phyloP scores from a whole-genome alignment of 2,797 vertebrate species.

The Rhinichthys osculus region DNA sequence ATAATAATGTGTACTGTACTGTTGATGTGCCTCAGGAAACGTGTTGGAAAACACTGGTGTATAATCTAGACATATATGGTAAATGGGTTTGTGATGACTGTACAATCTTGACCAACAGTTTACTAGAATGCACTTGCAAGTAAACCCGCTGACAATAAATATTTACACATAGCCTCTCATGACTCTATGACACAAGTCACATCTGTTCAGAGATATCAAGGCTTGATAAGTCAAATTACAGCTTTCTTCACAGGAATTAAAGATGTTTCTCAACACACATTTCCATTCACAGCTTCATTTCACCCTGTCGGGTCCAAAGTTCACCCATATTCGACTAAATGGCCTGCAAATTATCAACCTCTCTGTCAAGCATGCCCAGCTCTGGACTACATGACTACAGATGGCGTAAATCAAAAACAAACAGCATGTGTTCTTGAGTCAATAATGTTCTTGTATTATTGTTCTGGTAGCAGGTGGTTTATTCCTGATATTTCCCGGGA shows the following conservation, averaged over 20 bases:
- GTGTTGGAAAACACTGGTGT: conserved; percentile 2
- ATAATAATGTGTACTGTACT: neutral
- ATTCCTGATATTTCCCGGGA: neutral
- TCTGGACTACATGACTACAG: conserved; percentile 18
- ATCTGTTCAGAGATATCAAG: conserved; percentile 8
- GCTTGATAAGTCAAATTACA: neutral
- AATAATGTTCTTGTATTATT: conserved; percentile 20
- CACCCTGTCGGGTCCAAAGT: conserved; percentile 33
- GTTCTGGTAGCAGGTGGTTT: conserved; percentile 1
- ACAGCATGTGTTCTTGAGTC: conserved; percentile 32
- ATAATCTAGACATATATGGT: neutral
- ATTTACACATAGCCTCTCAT: neutral
- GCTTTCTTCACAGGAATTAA: neutral
- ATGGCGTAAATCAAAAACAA: conserved; percentile 38
- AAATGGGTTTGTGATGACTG: neutral
- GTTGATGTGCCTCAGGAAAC: neutral
- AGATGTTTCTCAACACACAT: neutral
- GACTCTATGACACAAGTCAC: neutral
- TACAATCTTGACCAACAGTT: neutral
- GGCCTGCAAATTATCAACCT: conserved; percentile 52
- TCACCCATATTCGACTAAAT: conserved; percentile 22
- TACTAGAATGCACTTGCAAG: neutral
- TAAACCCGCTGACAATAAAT: neutral
- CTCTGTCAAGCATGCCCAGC: conserved; percentile 5
- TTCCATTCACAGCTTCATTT: neutral